Base-by-base conservation (phyloP, 2,888 invertebrate genomes). In the Mermis nigrescens region DNA sequence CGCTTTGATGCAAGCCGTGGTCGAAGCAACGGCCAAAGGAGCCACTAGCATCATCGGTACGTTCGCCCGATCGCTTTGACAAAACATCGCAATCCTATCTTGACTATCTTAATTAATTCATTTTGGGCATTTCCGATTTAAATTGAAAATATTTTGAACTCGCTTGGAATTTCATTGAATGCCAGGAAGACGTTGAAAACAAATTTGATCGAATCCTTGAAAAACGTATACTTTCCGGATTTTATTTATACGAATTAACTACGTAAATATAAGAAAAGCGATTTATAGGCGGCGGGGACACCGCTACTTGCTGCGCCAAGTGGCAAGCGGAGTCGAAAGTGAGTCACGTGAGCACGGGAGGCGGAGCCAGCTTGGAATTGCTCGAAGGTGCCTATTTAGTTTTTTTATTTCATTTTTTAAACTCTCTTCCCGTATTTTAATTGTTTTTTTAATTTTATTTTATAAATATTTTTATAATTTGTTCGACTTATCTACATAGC, bases 251-350 rank as follows among this genome's bases (percentile, higher is more conserved):
- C n/a, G n/a, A n/a, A n/a, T n/a, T n/a, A n/a, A n/a, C n/a, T n/a
- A n/a, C n/a, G n/a, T n/a, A n/a, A n/a, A n/a, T n/a, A n/a, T n/a
- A n/a, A n/a, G n/a, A n/a, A n/a, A n/a, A n/a, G n/a, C n/a, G n/a
- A n/a, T n/a, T 19, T 59, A 7, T 55, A 76, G 75, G 76, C 64
- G 92, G 91, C 19, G 90, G 92, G 28, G 92, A 94, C 74, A 95
- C 94, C 0, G 95, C 95, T 0, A 91, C 95, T 1, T 91, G 91
- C 74, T 88, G 87, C 69, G 91, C 88, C 56, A 91, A 92, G 72
- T 98, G 86, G 85, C 82, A 83, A 60, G 92, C 95, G 0, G 95
- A 95, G 72, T 85, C 86, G 69, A 85, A 89, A 75, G 92, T 98
- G 24, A 65, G 63, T 56, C 72, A 72, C 59, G 70, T 70, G 24